These are phyloP conservation scores for Oscheius sp. DNA, from an alignment of 2,888 invertebrate genomes.

Conservation along the genomic window DNA sequence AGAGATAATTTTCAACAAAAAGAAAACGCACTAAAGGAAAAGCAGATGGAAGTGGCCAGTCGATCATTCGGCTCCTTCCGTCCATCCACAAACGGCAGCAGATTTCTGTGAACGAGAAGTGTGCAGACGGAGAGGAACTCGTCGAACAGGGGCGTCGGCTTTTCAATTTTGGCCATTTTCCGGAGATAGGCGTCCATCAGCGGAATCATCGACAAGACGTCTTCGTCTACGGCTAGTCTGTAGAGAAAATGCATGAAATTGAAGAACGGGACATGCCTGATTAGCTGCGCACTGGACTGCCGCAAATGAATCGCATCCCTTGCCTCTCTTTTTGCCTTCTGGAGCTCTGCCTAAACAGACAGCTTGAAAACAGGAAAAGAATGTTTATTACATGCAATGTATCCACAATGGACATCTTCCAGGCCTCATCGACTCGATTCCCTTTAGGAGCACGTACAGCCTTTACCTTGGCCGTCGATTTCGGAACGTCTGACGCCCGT, in stretches of 20 bases:
- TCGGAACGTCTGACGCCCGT: no score
- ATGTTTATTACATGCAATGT: conserved; percentile 10
- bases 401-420: conserved; percentile 17
- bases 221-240: conserved; percentile 31
- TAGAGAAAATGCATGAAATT: not conserved
- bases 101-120: not conserved
- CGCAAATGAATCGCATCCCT: not conserved
- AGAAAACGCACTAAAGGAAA: conserved; percentile 15
- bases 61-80: not conserved
- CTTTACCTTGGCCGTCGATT: not conserved
- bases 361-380: not conserved
- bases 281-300: conserved; percentile 16
- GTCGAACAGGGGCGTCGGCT: not conserved
- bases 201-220: conserved; percentile 21
- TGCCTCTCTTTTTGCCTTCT: not conserved
- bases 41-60: conserved; percentile 25
- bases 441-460: not conserved
- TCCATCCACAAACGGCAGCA: not conserved
- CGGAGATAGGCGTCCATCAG: conserved; percentile 10
- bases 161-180: not conserved
- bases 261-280: conserved; percentile 14
- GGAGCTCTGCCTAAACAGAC: not conserved
- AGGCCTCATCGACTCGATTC: not conserved
- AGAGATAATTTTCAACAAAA: not conserved
- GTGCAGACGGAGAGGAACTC: conserved; percentile 3